Evolutionary conservation across 2,113 vertebrate genomes (phyloP).

Genomic region (Caranx melampygus): DNA sequence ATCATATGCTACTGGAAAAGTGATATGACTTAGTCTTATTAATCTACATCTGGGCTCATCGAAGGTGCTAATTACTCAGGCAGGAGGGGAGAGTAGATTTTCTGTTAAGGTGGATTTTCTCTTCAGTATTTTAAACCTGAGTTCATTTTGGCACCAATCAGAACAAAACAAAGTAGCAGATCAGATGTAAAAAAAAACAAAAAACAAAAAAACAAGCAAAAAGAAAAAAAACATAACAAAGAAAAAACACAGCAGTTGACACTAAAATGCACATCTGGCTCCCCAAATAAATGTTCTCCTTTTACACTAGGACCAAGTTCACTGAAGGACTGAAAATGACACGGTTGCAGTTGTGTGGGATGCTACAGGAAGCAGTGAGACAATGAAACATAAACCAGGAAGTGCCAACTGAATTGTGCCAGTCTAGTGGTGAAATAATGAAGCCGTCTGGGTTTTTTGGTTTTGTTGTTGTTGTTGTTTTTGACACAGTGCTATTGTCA

Average conservation of each 20-base stretch:
- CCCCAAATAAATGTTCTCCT: conserved; percentile 7
- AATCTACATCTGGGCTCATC: neutral
- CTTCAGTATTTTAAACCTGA: conserved; percentile 15
- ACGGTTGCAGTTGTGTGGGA: neutral
- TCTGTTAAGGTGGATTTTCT: conserved; percentile 46
- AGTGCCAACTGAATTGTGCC: neutral
- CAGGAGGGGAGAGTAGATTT: neutral
- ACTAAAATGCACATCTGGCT: conserved; percentile 10
- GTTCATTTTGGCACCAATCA: conserved; percentile 24
- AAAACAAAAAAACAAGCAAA: neutral
- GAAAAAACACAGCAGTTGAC: neutral
- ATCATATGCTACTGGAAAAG: neutral
- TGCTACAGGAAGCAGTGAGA: neutral
- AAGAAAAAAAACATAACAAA: too few relatives aligned
- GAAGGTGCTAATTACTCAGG: neutral
- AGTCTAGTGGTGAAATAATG: neutral
- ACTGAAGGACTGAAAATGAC: conserved; percentile 38
- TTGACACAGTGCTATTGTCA: conserved; percentile 7
- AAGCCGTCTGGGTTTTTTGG: neutral
- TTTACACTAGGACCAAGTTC: conserved; percentile 16
- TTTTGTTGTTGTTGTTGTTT: neutral
- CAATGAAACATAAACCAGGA: neutral
- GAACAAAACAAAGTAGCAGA: conserved; percentile 8
- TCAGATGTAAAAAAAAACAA: neutral
- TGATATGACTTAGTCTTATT: neutral